These are phyloP conservation scores for Nesospiza acunhae DNA, from an alignment of 2,113 vertebrate species.

Conservation along the genomic window DNA sequence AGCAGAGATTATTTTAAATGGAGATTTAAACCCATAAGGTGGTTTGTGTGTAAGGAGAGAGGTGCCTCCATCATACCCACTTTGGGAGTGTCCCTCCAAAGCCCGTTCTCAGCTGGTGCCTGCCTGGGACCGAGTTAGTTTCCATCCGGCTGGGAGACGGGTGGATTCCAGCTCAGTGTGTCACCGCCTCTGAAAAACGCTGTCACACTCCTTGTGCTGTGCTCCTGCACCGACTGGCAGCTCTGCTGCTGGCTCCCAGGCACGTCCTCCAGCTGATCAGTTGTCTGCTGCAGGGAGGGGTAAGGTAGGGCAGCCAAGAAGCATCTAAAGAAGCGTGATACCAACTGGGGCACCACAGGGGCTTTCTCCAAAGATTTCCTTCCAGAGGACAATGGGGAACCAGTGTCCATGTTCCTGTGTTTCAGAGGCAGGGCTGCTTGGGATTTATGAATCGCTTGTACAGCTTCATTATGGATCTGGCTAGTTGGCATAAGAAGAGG, in stretches of 20 bases:
- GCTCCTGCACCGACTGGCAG: neutral
- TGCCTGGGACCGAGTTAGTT: neutral
- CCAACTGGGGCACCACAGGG: rapidly evolving
- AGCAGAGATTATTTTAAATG: neutral
- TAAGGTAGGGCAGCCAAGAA: neutral
- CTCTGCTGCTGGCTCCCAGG: neutral
- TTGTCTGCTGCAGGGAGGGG: neutral
- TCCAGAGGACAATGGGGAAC: neutral
- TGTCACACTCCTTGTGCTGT: neutral
- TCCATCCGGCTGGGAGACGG: neutral
- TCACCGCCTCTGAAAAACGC: neutral
- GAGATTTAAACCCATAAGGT: neutral
- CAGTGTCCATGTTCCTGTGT: rapidly evolving
- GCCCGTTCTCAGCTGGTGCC: neutral
- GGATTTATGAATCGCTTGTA: neutral
- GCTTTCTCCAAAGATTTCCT: neutral
- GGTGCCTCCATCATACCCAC: neutral
- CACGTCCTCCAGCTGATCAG: neutral
- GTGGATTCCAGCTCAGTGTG: neutral
- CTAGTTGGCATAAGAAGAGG: neutral
- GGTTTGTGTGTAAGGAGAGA: neutral
- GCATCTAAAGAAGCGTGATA: neutral
- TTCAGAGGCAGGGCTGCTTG: neutral
- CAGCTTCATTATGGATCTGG: neutral
- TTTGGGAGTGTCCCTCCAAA: conserved; percentile 25